phyloP scores from a whole-genome alignment of 2,797 vertebrate genomes.

The Odontamblyopus rebecca region DNA sequence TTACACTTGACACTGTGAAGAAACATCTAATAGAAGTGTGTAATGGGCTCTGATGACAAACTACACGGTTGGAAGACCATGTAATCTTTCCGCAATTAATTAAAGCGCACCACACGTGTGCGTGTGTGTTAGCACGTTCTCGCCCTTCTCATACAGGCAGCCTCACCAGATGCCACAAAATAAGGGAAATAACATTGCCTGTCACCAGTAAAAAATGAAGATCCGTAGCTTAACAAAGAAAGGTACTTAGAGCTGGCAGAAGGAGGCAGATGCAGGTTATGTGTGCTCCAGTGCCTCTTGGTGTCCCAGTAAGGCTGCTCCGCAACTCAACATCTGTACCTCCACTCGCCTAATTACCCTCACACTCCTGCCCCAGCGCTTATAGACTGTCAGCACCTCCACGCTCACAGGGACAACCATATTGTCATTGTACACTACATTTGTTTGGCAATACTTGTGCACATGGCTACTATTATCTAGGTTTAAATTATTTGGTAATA shows the following conservation, averaged over 20 bases:
- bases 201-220: constrained; percentile 99
- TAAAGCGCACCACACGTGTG: constrained; percentile 88
- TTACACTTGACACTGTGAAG: constrained; percentile 99
- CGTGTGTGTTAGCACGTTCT: constrained; percentile 44
- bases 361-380: constrained; percentile 78
- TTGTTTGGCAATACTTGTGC: not conserved
- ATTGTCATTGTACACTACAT: constrained; percentile 11
- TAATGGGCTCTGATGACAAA: constrained; percentile 99
- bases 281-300: constrained; percentile 77
- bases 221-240: constrained; percentile 91
- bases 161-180: constrained; percentile 96
- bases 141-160: constrained; percentile 51
- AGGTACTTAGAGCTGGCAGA: constrained; percentile 86
- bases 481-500: not conserved
- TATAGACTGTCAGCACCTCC: constrained; percentile 80
- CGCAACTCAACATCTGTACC: constrained; percentile 89
- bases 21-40: constrained; percentile 99
- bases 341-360: constrained; percentile 86
- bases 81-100: constrained; percentile 99
- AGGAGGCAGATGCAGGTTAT: constrained; percentile 91
- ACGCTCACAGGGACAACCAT: constrained; percentile 41
- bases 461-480: not conserved
- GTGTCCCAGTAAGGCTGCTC: constrained; percentile 80
- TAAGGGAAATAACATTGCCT: constrained; percentile 93
- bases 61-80: constrained; percentile 99